Percentiles rank a stretch among this genome's conserved stretches.
Evolutionary conservation across 2,888 invertebrate genomes (phyloP).

Genomic region (Melanophora roralis): DNA sequence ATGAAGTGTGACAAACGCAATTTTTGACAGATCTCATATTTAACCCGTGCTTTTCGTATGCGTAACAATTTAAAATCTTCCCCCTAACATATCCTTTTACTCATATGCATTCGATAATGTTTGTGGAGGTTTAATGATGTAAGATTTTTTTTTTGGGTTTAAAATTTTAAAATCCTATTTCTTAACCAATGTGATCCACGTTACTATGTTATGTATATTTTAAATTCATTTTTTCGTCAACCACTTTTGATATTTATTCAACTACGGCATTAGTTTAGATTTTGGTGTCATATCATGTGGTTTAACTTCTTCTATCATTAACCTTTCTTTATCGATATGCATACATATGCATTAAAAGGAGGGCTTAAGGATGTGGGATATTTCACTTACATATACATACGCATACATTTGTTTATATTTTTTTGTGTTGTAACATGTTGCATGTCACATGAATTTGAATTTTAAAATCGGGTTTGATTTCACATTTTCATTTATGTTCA

Average conservation of each 20-base stretch:
- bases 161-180: constrained; percentile 57
- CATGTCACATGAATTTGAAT: constrained; percentile 34
- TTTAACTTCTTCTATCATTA: constrained; percentile 69
- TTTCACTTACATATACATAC: not conserved
- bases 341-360: not conserved
- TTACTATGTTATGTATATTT: not conserved
- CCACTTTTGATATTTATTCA: constrained; percentile 51
- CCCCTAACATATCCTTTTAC: constrained; percentile 14
- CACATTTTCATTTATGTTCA: not conserved
- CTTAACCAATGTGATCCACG: too few species aligned
- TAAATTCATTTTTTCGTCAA: constrained; percentile 6
- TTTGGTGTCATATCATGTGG: constrained; percentile 67
- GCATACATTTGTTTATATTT: not conserved
- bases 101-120: constrained; percentile 47
- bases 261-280: constrained; percentile 56
- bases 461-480: constrained; percentile 34
- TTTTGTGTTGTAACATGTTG: constrained; percentile 54
- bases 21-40: constrained; percentile 63
- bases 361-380: constrained; percentile 1
- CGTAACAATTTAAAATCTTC: constrained; percentile 13
- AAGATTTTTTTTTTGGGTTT: constrained; percentile 54
- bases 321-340: constrained; percentile 48
- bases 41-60: constrained; percentile 37
- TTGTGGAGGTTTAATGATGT: constrained; percentile 52
- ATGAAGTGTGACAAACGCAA: constrained; percentile 69